Base-by-base conservation (phyloP, 37 sponge, comb jelly and placozoan genomes). In the Bolinopsis microptera region DNA sequence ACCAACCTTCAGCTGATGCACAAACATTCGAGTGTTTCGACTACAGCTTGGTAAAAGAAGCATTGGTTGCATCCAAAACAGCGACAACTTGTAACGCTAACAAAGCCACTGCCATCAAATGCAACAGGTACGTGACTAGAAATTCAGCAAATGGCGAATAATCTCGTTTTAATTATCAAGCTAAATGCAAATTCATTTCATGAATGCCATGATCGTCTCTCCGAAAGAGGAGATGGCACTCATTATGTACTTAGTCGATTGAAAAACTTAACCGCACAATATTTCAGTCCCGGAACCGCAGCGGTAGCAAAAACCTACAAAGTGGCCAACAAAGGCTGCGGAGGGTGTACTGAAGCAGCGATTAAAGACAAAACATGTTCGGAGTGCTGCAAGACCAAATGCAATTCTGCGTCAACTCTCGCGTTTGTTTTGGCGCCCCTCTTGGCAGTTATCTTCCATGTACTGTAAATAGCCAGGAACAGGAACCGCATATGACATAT, bases 51-150 rank as follows among this genome's bases (percentile, higher is more conserved):
- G n/a, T n/a, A n/a, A n/a, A n/a, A n/a, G n/a, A n/a, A n/a, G n/a
- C n/a, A n/a, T n/a, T n/a, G n/a, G n/a, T n/a, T n/a, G n/a, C n/a
- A n/a, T n/a, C n/a, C n/a, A n/a, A n/a, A n/a, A n/a, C n/a, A n/a
- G n/a, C 74, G 3, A 72, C 74, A 9, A 72, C 74, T 21, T 72
- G 74, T n/a, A 72, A 72, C 18, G 74, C 74, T 28, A 3, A 23
- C 3, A 72, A 72, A 28, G 31, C 13, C 74, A 72, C 74, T n/a
- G 74, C 74, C 5, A 21, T 72, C 26, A 72, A 72, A n/a, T 72
- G 74, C 74, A 72, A 72, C 74, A 72, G 74, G 74, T 72, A 67
- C n/a, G n/a, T n/a, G n/a, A n/a, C n/a, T n/a, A n/a, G n/a, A n/a
- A n/a, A n/a, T n/a, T n/a, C n/a, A n/a, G n/a, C n/a, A n/a, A n/a